Conservation (phyloP, 2,888 invertebrate genomes). For the Lasioglossum figueresi region DNA sequence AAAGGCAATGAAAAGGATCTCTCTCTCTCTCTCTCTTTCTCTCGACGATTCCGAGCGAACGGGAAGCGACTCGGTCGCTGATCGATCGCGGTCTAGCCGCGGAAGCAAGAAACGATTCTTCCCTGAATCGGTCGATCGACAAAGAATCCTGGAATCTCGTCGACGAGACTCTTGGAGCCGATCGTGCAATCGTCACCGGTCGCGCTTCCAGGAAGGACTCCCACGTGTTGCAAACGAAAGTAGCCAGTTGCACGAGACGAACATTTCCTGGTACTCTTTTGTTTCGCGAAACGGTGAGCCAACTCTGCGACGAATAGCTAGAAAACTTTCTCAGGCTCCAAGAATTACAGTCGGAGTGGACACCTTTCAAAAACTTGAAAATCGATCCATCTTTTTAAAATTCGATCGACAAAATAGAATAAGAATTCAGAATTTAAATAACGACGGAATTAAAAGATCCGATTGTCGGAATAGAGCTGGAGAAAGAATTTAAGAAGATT, state of each 20-base stretch:
- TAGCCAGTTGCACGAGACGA: background rate
- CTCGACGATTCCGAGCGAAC: constrained; percentile 27
- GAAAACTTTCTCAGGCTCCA: background rate
- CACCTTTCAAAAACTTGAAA: background rate
- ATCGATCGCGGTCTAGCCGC: constrained; percentile 34
- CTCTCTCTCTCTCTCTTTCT: too few species aligned
- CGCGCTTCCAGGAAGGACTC: background rate
- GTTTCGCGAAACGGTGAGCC: background rate
- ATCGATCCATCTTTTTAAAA: background rate
- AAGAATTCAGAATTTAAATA: background rate
- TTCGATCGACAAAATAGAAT: background rate
- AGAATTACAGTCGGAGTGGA: background rate
- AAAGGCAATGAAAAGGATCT: constrained; percentile 3
- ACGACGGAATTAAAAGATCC: too few species aligned
- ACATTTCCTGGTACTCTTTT: constrained; percentile 4
- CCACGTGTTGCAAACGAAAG: constrained; percentile 15
- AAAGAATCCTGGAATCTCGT: constrained; percentile 27
- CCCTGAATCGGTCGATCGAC: constrained; percentile 32
- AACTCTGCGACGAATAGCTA: background rate
- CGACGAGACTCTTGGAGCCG: background rate
- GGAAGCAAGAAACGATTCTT: constrained; percentile 33
- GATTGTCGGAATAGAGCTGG: too few species aligned
- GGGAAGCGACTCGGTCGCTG: constrained; percentile 41
- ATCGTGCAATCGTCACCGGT: background rate
- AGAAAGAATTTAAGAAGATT: background rate